These are phyloP conservation scores for Aspiorhynchus laticeps DNA, from an alignment of 2,113 vertebrate genomes.

Conservation along the genomic window DNA sequence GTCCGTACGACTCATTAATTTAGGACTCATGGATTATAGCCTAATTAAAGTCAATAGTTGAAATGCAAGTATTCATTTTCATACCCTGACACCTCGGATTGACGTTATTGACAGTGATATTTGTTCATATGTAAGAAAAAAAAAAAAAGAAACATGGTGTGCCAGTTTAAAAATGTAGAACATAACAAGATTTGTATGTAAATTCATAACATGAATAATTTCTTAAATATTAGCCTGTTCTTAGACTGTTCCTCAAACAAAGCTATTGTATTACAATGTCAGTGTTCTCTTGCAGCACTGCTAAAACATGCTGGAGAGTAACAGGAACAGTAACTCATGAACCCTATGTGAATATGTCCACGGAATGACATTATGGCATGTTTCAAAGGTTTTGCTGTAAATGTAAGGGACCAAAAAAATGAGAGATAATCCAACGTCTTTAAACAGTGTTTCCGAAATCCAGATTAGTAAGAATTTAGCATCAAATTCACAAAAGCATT, in stretches of 20 bases:
- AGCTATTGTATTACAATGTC: neutral
- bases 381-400: neutral
- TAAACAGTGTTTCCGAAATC: neutral
- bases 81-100: neutral
- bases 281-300: neutral
- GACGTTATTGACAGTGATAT: neutral
- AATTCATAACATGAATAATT: neutral
- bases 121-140: too few species aligned
- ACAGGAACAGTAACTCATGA: neutral
- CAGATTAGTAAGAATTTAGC: neutral
- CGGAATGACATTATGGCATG: neutral
- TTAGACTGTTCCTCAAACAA: neutral
- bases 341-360: neutral
- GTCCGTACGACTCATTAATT: neutral
- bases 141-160: neutral
- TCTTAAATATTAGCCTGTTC: neutral
- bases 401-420: neutral
- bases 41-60: neutral
- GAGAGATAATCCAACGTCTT: neutral
- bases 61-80: too few species aligned
- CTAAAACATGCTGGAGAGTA: constrained; percentile 7
- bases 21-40: neutral
- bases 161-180: neutral
- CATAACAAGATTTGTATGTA: neutral
- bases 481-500: neutral